Conservation (phyloP, 2,888 invertebrate species). For the Quadroppia sp. region DNA sequence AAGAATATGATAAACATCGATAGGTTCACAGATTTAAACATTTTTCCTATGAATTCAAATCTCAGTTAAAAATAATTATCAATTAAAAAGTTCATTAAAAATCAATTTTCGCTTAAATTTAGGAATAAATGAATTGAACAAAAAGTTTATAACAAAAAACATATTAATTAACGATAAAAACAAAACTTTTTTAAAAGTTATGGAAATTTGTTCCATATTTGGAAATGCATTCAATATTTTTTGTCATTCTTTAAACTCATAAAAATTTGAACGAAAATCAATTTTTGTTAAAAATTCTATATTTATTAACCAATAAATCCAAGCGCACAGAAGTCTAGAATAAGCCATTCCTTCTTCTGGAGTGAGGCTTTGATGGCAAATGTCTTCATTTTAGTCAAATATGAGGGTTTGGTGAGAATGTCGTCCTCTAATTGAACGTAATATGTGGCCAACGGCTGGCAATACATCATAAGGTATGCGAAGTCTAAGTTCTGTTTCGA, state of each 20-base stretch:
- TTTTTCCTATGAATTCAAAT: slow-evolving; percentile 54
- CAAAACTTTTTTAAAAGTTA: no score
- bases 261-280: no score
- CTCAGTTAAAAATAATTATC: no score
- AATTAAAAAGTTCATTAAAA: no score
- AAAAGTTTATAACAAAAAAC: no score
- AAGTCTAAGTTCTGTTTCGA: slow-evolving; percentile 78
- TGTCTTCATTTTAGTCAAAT: slow-evolving; percentile 75
- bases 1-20: slow-evolving; percentile 84
- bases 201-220: no score
- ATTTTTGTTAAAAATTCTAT: no score
- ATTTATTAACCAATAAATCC: slow-evolving; percentile 79
- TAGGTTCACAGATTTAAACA: slow-evolving; percentile 82
- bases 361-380: slow-evolving; percentile 73
- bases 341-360: slow-evolving; percentile 75
- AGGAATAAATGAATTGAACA: no score
- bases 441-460: slow-evolving; percentile 77
- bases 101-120: no score
- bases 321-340: slow-evolving; percentile 85
- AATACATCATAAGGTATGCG: slow-evolving; percentile 83
- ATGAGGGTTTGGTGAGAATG: slow-evolving; percentile 74
- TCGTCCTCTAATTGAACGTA: slow-evolving; percentile 92
- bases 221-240: no score
- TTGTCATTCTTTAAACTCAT: no score
- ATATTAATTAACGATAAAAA: no score